phyloP scores from a whole-genome alignment of 2,113 vertebrate species.

The Psilopsiagon aymara region DNA sequence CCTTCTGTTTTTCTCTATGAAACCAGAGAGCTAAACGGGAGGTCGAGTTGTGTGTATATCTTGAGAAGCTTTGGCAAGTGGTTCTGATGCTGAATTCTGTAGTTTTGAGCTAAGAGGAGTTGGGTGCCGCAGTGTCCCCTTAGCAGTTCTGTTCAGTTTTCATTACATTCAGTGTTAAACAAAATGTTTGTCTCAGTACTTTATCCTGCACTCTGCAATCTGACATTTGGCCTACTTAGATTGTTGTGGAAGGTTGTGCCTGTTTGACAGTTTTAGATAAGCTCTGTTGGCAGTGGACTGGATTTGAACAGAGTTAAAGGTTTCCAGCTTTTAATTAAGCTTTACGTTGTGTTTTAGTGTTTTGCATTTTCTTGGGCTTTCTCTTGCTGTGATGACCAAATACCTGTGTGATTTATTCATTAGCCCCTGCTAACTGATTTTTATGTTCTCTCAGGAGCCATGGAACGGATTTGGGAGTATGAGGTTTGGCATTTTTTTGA shows the following conservation, averaged over 20 bases:
- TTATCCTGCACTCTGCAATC: background rate
- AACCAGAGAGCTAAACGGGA: background rate
- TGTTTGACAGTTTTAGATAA: background rate
- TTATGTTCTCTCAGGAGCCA: background rate
- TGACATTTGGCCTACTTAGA: constrained; percentile 19
- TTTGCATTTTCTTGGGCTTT: background rate
- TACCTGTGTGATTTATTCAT: background rate
- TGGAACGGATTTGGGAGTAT: background rate
- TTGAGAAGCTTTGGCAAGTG: background rate
- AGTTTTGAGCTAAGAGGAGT: background rate
- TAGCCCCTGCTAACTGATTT: background rate
- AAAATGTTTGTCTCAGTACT: background rate
- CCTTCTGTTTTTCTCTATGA: background rate
- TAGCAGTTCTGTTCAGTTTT: background rate
- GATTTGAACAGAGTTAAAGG: background rate
- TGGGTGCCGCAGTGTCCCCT: background rate
- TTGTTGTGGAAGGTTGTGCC: background rate
- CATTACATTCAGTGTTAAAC: background rate
- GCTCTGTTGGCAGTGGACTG: background rate
- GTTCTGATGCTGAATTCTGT: background rate
- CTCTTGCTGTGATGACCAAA: background rate
- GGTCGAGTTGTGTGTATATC: background rate
- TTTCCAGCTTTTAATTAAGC: constrained; percentile 1
- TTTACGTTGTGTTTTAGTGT: background rate
- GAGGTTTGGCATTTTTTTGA: background rate